These are phyloP conservation scores for Lamproptera curius DNA, from an alignment of 2,888 invertebrate genomes.

Conservation along the genomic window DNA sequence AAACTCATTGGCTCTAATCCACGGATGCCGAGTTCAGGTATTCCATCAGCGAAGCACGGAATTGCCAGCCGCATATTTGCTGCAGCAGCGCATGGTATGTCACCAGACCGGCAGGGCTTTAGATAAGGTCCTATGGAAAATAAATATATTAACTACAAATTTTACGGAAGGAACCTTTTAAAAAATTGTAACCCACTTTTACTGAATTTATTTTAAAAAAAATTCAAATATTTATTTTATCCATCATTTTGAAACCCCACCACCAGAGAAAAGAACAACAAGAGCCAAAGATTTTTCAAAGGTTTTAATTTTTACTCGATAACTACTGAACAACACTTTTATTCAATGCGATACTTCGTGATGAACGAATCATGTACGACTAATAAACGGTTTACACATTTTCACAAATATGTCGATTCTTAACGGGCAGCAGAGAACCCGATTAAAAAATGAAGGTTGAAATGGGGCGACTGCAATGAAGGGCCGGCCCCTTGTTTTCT, in stretches of 20 bases:
- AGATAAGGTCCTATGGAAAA: neutral
- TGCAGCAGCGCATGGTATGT: constrained; percentile 3
- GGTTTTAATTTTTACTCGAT: neutral
- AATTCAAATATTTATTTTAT: no score
- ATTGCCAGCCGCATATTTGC: constrained; percentile 3
- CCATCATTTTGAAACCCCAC: no score
- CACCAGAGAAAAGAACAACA: no score
- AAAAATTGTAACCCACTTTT: no score
- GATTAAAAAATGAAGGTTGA: constrained; percentile 3
- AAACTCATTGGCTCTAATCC: constrained; percentile 9
- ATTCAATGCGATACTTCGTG: neutral
- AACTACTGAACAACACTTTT: neutral
- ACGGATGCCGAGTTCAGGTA: constrained; percentile 9
- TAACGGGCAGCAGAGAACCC: constrained; percentile 4
- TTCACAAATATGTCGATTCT: constrained; percentile 8
- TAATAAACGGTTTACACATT: constrained; percentile 1
- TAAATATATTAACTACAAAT: neutral
- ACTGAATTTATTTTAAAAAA: no score
- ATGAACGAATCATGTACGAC: neutral
- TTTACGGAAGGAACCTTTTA: no score
- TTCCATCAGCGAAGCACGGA: constrained; percentile 4
- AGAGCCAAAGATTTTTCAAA: constrained; percentile 7
- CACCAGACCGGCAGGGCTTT: constrained; percentile 3
- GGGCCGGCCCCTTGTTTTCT: no score
- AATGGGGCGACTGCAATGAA: no score